Conservation (phyloP, 2,113 vertebrate genomes). For the Fukomys damarensis region DNA sequence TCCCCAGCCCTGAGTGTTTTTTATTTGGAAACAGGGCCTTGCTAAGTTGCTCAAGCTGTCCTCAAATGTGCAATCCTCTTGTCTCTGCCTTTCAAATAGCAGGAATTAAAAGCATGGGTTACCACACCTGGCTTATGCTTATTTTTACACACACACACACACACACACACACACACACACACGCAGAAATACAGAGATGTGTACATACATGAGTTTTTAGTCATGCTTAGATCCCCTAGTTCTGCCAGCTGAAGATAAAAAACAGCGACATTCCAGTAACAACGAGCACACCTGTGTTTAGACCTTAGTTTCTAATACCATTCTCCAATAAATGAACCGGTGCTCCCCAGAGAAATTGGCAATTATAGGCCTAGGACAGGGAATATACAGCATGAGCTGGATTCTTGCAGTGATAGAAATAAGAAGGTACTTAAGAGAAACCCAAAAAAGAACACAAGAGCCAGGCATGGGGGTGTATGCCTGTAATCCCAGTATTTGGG, state of each 20-base stretch:
- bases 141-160: not conserved
- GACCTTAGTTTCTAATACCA: not conserved
- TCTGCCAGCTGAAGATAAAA: not conserved
- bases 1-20: not conserved
- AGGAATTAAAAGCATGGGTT: not conserved
- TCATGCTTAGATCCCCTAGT: accelerated
- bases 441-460: no score
- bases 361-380: not conserved
- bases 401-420: not conserved
- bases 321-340: not conserved
- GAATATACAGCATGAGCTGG: no score
- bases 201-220: not conserved
- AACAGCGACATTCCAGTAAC: not conserved
- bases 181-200: not conserved
- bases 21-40: not conserved
- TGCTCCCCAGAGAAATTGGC: not conserved
- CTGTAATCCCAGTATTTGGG: not conserved
- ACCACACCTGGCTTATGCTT: not conserved
- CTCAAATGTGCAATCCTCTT: not conserved
- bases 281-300: not conserved
- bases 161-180: not conserved
- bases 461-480: not conserved
- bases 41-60: not conserved
- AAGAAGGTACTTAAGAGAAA: not conserved
- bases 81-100: not conserved